phyloP scores from a whole-genome alignment of 2,888 invertebrate genomes.

The Fragum whitleyi region DNA sequence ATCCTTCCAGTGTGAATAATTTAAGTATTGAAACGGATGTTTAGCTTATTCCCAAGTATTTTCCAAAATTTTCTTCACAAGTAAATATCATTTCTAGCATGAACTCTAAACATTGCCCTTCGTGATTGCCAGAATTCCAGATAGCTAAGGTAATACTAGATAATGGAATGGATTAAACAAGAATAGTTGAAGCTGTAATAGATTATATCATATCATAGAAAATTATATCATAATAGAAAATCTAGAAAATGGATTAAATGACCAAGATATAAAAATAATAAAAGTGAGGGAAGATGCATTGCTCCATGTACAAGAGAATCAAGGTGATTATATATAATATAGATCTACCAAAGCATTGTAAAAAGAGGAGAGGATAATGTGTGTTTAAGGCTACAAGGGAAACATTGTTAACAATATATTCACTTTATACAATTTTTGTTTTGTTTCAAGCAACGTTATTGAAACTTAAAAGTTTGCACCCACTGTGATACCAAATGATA shows the following conservation, averaged over 20 bases:
- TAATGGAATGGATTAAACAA: not conserved
- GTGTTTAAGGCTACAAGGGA: not conserved
- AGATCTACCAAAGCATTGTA: no score
- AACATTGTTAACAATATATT: not conserved
- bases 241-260: no score
- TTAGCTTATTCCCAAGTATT: slow-evolving; percentile 57
- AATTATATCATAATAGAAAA: no score
- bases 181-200: not conserved
- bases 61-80: slow-evolving; percentile 13
- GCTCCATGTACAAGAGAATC: no score
- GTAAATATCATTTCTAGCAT: slow-evolving; percentile 16
- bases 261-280: no score
- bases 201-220: not conserved
- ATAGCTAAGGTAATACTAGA: not conserved
- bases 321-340: no score
- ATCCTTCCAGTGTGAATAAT: slow-evolving; percentile 80
- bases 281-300: no score
- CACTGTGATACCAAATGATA: slow-evolving; percentile 26
- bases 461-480: slow-evolving; percentile 20
- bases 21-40: slow-evolving; percentile 83
- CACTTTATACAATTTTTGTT: slow-evolving; percentile 8
- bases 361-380: no score
- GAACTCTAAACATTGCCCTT: not conserved
- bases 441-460: slow-evolving; percentile 13
- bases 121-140: not conserved